Percentiles rank a stretch among this genome's conserved stretches.
Evolutionary conservation across 1,140 invertebrate species (phyloP).

Genomic region (Drosophila persimilis): DNA sequence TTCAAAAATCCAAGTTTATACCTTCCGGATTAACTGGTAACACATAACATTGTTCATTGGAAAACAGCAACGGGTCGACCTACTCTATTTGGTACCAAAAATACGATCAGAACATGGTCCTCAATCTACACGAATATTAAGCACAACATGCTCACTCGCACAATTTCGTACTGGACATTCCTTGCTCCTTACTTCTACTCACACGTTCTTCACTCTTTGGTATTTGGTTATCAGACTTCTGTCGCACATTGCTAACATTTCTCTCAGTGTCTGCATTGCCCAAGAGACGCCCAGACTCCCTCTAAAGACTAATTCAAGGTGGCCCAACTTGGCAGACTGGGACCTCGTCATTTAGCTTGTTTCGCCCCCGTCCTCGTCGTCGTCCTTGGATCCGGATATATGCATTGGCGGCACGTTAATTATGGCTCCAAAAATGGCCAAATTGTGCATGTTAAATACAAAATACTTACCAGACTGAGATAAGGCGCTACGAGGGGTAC

Average conservation of each 20-base stretch:
- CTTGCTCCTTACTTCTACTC: too few species aligned
- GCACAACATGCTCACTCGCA: too few species aligned
- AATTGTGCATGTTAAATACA: slow-evolving; percentile 63
- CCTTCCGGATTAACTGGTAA: too few species aligned
- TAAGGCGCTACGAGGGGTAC: not conserved
- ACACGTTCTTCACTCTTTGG: too few species aligned
- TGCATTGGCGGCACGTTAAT: slow-evolving; percentile 58
- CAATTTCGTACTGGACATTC: too few species aligned
- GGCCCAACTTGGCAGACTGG: slow-evolving; percentile 30
- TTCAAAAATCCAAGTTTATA: too few species aligned
- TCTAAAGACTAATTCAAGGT: slow-evolving; percentile 33
- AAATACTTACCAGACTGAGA: slow-evolving; percentile 44
- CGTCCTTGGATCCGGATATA: slow-evolving; percentile 31
- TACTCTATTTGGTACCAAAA: too few species aligned
- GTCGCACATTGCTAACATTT: not conserved
- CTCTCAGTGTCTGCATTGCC: not conserved
- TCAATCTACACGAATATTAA: too few species aligned
- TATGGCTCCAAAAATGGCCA: slow-evolving; percentile 61
- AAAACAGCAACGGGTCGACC: too few species aligned
- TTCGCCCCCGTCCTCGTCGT: not conserved
- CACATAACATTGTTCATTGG: too few species aligned
- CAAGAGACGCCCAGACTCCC: slow-evolving; percentile 16
- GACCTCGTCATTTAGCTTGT: not conserved
- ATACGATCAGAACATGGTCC: too few species aligned
- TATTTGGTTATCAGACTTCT: too few species aligned